Conservation (phyloP, 53 echinoderm and acorn worm genomes). For the Hippasteria phrygiana region DNA sequence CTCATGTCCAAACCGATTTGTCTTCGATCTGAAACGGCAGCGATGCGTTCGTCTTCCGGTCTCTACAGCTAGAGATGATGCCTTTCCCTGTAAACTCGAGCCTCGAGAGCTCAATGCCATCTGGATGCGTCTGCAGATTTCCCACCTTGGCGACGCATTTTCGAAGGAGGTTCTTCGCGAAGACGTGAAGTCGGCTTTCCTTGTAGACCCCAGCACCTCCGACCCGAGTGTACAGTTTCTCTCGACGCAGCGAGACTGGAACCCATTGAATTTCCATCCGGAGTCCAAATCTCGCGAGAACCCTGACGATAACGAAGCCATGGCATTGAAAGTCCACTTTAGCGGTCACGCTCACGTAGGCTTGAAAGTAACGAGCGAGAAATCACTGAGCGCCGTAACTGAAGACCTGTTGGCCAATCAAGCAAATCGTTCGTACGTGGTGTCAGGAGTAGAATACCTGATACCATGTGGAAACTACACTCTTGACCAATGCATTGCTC, state of each 20-base stretch:
- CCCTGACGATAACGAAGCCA: background rate
- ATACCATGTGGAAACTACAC: slow-evolving; percentile 22
- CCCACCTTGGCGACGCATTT: background rate
- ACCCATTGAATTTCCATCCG: background rate
- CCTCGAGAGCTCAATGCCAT: background rate
- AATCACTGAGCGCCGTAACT: background rate
- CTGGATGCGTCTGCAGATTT: background rate
- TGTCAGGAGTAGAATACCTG: background rate
- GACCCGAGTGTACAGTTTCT: background rate
- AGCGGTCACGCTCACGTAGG: too few relatives aligned
- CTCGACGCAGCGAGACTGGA: background rate
- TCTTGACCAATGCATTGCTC: background rate
- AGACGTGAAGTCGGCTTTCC: slow-evolving; percentile 5
- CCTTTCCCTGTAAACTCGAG: too few relatives aligned
- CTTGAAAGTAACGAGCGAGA: background rate
- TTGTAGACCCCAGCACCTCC: too few relatives aligned
- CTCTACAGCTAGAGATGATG: too few relatives aligned
- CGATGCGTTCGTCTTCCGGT: background rate
- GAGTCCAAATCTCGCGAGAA: too few relatives aligned
- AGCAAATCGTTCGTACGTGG: background rate
- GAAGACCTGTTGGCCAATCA: background rate
- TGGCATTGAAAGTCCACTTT: background rate
- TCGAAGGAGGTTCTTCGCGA: background rate
- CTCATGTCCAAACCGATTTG: background rate
- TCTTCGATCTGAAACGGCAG: background rate